Base-by-base conservation (phyloP, 2,888 invertebrate species). In the Parnassius glacialis region DNA sequence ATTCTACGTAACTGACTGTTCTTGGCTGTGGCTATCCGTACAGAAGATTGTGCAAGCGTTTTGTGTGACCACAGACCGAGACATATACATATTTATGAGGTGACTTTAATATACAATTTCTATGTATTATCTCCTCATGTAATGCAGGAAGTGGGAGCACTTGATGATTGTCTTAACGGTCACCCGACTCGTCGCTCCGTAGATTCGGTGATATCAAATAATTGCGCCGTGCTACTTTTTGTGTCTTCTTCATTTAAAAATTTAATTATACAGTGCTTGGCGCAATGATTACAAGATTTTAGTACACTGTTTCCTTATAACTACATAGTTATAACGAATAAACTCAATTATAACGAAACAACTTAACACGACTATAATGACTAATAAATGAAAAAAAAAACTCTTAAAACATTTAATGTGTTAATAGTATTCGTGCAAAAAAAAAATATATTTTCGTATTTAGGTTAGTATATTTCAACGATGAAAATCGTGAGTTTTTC, bases 51-150 rank as follows among this genome's bases (percentile, higher is more conserved):
- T 87, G 90, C 88, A 90, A 91, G 84, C 83, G 83, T 80, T 81
- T 80, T 80, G 85, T 76, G 77, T 88, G 87, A 80, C 85, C 90
- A 90, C 87, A 80, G 83, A 91, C 84, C 90, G 90, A 88, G 80
- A 87, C 90, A 82, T 82, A 91, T 90, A 84, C 90, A 91, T 91
- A 91, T 91, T 88, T 87, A 91, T 90, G 87, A 91, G 85, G 80
- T 81, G 84, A 84, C 84, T 88, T 83, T 90, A 89, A 90, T 90
- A 87, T 86, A 91, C 90, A 88, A 90, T 90, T 90, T 91, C 90
- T 90, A 90, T 90, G 90, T 90, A 88, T 90, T 89, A 90, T 89
- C 90, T 89, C 80, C 74, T 74, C 79, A 74, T 78, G 86, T 88
- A 87, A 88, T 85, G 84, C 88, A 89, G 90, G 90, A 91, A 91